Base-by-base conservation (phyloP, 2,113 vertebrate species). In the Chauna torquata region DNA sequence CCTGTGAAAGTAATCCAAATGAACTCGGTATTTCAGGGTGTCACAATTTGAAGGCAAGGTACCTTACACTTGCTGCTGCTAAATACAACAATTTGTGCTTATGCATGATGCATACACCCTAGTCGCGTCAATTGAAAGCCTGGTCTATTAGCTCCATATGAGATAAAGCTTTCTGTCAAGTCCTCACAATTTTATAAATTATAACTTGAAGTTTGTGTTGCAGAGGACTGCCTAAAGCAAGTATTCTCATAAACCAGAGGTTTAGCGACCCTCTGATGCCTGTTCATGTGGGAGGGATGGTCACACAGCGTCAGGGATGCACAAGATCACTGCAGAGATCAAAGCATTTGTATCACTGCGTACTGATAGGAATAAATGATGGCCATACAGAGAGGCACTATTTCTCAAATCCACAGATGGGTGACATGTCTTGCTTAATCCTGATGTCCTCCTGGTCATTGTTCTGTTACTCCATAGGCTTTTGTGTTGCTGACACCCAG, bases 181-280 rank as follows among this genome's bases (percentile, higher is more conserved):
- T 54, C 22, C 36, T 81, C 54, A 25, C 5, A 62, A 7, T 42
- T 89, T 61, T 69, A 28, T 44, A 87, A 89, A 49, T 8, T 64
- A 27, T 47, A 57, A 69, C 62, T 19, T 45, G 22, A 89, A 93
- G 44, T 12, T 77, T 85, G 45, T 36, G 24, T 58, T 77, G 64
- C 47, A 74, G 79, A 57, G 16, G 16, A 18, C 44, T 44, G 30
- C 30, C 44, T 36, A 49, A 90, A 80, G 20, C 20, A 81, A 84
- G 86, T 66, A 32, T 57, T 94, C 49, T 65, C 38, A n/a, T 66
- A 54, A 92, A 24, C 4, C n/a, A 62, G 84, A n/a, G 49, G 36
- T 1, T 79, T 38, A 68, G 16, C 0, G 0, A 42, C 22, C 16
- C 8, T 78, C 64, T 42, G 71, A 42, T 50, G 19, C 52, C 44